phyloP scores from a whole-genome alignment of 2,113 vertebrate species.

The Dryoscopus gambensis region DNA sequence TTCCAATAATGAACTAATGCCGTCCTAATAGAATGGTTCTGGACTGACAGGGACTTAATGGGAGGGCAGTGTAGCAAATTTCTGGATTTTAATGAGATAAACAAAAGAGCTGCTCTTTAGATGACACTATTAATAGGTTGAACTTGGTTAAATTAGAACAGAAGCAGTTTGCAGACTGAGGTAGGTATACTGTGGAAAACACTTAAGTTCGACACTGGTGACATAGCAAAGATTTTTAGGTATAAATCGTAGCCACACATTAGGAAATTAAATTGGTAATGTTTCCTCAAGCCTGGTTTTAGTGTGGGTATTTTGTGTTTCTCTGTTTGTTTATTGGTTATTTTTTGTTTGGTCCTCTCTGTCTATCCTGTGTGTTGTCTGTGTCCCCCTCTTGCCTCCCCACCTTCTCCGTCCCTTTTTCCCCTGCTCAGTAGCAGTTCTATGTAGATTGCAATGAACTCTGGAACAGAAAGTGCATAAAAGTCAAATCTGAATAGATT shows the following conservation, averaged over 20 bases:
- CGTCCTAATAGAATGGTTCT: neutral
- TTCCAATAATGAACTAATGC: neutral
- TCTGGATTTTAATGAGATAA: slow-evolving; percentile 24
- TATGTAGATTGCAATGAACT: neutral
- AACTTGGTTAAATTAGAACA: slow-evolving; percentile 12
- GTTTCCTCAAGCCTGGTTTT: neutral
- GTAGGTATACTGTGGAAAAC: neutral
- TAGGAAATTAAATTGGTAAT: neutral
- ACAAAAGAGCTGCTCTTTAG: neutral
- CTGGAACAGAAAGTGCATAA: neutral
- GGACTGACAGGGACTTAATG: neutral
- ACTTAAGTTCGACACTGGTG: neutral
- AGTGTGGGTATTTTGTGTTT: neutral
- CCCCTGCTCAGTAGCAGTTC: neutral
- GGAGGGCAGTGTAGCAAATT: neutral
- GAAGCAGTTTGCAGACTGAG: neutral
- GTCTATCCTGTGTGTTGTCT: neutral
- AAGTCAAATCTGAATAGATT: neutral
- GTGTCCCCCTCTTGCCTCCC: neutral
- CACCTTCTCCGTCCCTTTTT: neutral
- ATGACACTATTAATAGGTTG: neutral
- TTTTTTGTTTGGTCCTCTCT: neutral
- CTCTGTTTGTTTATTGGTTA: neutral
- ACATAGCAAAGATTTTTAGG: neutral
- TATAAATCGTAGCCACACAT: neutral